These are phyloP conservation scores for Subacronicta megacephala DNA, from an alignment of 2,888 invertebrate genomes.

Conservation along the genomic window DNA sequence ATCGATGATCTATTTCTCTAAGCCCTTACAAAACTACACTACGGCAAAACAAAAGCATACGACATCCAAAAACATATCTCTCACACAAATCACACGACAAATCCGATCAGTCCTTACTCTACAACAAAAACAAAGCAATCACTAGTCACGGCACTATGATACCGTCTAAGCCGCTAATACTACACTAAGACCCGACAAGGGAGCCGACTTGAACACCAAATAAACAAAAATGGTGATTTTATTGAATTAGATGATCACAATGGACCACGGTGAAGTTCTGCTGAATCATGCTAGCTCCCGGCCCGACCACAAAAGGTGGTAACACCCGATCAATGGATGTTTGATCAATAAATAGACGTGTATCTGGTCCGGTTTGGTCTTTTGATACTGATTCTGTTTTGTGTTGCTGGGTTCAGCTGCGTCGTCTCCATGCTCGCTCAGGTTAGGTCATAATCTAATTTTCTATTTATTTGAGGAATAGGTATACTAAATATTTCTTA, in stretches of 20 bases:
- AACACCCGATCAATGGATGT: slow-evolving; percentile 86
- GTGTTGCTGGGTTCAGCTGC: slow-evolving; percentile 39
- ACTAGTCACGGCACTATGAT: slow-evolving; percentile 79
- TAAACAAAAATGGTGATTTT: slow-evolving; percentile 89
- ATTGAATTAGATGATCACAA: slow-evolving; percentile 89
- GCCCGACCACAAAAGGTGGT: slow-evolving; percentile 83
- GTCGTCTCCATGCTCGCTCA: slow-evolving; percentile 7
- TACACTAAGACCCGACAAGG: slow-evolving; percentile 81
- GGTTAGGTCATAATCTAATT: neutral
- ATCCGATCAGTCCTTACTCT: slow-evolving; percentile 52
- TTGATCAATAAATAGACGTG: slow-evolving; percentile 86
- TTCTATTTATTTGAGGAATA: no score
- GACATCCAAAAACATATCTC: slow-evolving; percentile 25
- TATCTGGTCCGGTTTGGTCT: slow-evolving; percentile 63
- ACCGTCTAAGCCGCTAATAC: slow-evolving; percentile 78
- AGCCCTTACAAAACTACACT: slow-evolving; percentile 4
- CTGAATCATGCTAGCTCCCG: slow-evolving; percentile 82
- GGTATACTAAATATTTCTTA: no score
- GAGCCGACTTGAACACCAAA: slow-evolving; percentile 76
- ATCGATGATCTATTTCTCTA: neutral
- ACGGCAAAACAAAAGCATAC: slow-evolving; percentile 20
- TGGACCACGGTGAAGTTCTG: slow-evolving; percentile 76
- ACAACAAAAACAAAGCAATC: slow-evolving; percentile 61
- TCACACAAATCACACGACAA: slow-evolving; percentile 52
- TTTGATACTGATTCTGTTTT: slow-evolving; percentile 55